Evolutionary conservation across 2,113 vertebrate species (phyloP).

Genomic region (Syrmaticus mikado): DNA sequence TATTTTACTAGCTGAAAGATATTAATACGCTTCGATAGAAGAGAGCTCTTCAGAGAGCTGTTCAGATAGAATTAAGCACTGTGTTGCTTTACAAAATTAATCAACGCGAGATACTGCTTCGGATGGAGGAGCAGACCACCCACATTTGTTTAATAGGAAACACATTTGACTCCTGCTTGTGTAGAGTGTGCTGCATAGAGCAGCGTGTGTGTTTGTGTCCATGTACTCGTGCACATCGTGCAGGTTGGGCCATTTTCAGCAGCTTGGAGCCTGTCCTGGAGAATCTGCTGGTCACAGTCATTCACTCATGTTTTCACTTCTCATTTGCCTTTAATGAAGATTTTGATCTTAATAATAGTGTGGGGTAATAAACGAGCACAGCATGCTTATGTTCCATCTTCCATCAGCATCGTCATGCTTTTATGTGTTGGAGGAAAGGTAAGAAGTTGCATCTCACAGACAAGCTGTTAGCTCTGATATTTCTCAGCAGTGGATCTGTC

Average conservation of each 20-base stretch:
- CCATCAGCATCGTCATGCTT: background rate
- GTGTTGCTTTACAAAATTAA: background rate
- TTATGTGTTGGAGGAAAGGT: background rate
- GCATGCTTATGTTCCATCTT: background rate
- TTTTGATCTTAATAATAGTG: background rate
- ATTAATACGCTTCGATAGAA: background rate
- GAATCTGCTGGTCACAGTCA: accelerated
- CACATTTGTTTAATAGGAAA: background rate
- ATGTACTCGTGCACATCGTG: accelerated
- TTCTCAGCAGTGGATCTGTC: background rate
- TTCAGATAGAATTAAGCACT: background rate
- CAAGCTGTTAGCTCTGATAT: background rate
- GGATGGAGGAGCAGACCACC: conserved; percentile 27
- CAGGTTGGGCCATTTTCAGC: background rate
- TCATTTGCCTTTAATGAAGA: background rate
- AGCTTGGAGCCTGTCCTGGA: background rate
- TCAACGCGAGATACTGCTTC: background rate
- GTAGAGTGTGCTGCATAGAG: background rate
- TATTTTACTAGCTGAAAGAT: background rate
- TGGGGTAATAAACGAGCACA: background rate
- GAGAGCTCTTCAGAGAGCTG: background rate
- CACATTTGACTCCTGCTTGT: background rate
- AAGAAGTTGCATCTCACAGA: background rate
- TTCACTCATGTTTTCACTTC: background rate
- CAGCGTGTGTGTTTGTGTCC: background rate